These are phyloP conservation scores for Tokudaia tokunoshimensis DNA, from an alignment of 2,797 vertebrate genomes.

Conservation along the genomic window DNA sequence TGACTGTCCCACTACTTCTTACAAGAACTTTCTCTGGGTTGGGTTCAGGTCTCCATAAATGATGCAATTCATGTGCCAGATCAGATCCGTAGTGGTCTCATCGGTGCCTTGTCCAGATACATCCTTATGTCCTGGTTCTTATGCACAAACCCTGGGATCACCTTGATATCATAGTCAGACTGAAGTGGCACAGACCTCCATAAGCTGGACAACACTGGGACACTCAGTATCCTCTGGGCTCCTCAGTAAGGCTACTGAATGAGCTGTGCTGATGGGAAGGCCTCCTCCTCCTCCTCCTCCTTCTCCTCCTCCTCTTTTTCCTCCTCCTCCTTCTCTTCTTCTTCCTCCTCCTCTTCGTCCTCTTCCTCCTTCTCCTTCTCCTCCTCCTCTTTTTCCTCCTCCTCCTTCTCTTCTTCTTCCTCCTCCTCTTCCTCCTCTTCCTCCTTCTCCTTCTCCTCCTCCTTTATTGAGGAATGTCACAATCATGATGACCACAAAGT, in stretches of 20 bases:
- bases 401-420: too few species aligned
- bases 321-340: not conserved
- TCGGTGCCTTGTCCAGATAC: not conserved
- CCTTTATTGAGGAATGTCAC: not conserved
- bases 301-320: not conserved
- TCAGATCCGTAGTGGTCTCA: not conserved
- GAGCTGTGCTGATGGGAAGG: not conserved
- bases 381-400: not conserved
- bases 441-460: not conserved
- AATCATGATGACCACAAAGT: not conserved
- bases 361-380: not conserved
- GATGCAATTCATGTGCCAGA: too few species aligned
- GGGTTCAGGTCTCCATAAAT: not conserved
- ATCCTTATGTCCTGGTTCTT: not conserved
- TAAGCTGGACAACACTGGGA: not conserved
- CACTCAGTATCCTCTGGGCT: not conserved
- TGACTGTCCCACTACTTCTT: not conserved
- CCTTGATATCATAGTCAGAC: not conserved
- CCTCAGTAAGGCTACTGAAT: not conserved
- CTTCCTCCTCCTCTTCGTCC: not conserved
- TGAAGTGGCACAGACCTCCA: not conserved
- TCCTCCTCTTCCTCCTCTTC: not conserved
- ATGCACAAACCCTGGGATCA: not conserved
- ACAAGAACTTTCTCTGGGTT: not conserved
- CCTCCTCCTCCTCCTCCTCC: not conserved